phyloP scores from a whole-genome alignment of 2,888 invertebrate species.

The Chrysolina americana region DNA sequence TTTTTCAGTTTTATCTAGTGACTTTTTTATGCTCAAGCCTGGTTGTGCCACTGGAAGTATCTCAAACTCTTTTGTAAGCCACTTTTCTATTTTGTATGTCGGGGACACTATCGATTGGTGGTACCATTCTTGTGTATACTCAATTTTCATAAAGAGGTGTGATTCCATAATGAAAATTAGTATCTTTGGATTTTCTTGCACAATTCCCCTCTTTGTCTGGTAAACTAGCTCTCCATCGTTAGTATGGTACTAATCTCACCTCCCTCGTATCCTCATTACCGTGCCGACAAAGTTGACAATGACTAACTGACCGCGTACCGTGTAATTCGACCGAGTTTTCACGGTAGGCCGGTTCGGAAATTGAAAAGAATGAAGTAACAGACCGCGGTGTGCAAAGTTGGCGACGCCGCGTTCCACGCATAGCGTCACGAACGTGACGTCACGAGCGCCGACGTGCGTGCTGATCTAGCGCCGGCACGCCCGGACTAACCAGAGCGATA shows the following conservation, averaged over 20 bases:
- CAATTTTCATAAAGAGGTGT: too few species aligned
- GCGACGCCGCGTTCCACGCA: neutral
- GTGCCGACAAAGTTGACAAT: conserved; percentile 6
- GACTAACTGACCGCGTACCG: conserved; percentile 47
- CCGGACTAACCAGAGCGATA: conserved; percentile 8
- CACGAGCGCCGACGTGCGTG: neutral
- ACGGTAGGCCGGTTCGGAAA: conserved; percentile 68
- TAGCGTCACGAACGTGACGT: neutral
- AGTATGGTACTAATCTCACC: neutral
- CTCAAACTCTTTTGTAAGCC: too few species aligned
- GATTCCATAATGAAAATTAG: too few species aligned
- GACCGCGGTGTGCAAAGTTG: neutral
- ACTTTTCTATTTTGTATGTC: too few species aligned
- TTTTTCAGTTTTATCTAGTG: too few species aligned
- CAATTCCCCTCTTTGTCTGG: neutral
- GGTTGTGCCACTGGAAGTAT: too few species aligned
- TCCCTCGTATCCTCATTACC: conserved; percentile 6
- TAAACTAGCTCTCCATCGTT: neutral
- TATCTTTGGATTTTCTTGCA: too few species aligned
- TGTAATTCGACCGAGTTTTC: conserved; percentile 68
- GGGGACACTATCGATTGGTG: too few species aligned
- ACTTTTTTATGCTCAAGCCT: too few species aligned
- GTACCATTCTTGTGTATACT: too few species aligned
- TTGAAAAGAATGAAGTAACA: conserved; percentile 65
- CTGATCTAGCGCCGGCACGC: conserved; percentile 4